These are phyloP conservation scores for Lepidurus apus DNA, from an alignment of 1,140 invertebrate species.

Conservation along the genomic window DNA sequence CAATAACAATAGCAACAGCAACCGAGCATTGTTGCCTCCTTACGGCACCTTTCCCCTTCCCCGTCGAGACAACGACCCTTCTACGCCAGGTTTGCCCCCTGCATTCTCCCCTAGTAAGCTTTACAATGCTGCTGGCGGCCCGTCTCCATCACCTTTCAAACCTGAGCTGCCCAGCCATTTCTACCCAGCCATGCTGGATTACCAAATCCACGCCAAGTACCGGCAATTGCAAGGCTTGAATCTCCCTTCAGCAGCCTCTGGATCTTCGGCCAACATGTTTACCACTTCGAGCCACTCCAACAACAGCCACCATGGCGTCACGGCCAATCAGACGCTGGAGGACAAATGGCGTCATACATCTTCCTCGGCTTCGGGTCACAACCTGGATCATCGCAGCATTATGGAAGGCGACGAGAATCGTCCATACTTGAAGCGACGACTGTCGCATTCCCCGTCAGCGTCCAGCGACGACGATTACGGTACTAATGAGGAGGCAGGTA, in stretches of 20 bases:
- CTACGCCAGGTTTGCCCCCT: neutral
- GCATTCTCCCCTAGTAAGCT: neutral
- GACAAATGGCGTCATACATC: neutral
- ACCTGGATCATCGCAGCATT: neutral
- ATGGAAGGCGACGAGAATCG: constrained; percentile 5
- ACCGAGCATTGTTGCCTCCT: constrained; percentile 3
- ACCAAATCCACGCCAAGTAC: constrained; percentile 12
- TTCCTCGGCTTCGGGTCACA: neutral
- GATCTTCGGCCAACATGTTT: neutral
- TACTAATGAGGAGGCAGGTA: constrained; percentile 11
- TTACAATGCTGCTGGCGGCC: neutral
- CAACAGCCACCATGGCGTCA: neutral
- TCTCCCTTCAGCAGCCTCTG: neutral
- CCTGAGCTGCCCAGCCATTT: neutral
- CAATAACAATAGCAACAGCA: constrained; percentile 6
- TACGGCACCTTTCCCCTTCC: neutral
- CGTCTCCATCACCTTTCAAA: constrained; percentile 6
- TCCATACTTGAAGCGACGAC: neutral
- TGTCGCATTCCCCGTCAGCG: neutral
- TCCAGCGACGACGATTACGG: constrained; percentile 4
- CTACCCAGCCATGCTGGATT: constrained; percentile 10
- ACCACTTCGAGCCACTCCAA: neutral
- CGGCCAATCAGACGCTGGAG: neutral
- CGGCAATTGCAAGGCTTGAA: neutral
- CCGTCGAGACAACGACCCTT: neutral